Evolutionary conservation across 2,888 invertebrate species (phyloP).

Genomic region (Bombylius major): DNA sequence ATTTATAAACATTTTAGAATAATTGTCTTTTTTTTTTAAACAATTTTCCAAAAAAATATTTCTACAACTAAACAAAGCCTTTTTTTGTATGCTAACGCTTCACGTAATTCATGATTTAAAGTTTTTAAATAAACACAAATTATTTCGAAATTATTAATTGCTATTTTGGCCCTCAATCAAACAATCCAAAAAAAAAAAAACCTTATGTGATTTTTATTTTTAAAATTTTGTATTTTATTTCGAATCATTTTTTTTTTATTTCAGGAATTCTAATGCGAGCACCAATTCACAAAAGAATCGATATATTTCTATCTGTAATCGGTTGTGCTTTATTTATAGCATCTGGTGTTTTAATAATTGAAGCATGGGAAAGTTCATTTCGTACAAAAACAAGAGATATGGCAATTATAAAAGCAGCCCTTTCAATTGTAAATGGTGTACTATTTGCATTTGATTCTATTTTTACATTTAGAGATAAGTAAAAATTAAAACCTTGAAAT

Average conservation of each 20-base stretch:
- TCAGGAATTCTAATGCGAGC: constrained; percentile 60
- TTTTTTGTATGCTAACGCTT: no score
- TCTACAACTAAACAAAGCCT: no score
- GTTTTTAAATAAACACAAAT: no score
- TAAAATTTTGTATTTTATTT: constrained; percentile 1
- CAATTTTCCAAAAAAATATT: no score
- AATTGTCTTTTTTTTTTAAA: no score
- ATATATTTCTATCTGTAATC: constrained; percentile 63
- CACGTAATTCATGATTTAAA: no score
- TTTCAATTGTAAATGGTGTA: constrained; percentile 62
- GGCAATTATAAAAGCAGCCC: constrained; percentile 61
- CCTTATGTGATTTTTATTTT: background rate
- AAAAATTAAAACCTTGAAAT: constrained; percentile 1
- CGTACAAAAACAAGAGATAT: constrained; percentile 38
- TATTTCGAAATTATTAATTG: no score
- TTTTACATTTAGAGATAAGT: constrained; percentile 55
- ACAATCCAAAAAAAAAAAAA: no score
- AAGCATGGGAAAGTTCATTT: constrained; percentile 43
- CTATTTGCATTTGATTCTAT: constrained; percentile 61
- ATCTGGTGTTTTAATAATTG: constrained; percentile 58
- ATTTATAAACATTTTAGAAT: no score
- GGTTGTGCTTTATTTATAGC: constrained; percentile 61
- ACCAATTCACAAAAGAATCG: constrained; percentile 59
- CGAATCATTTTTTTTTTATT: constrained; percentile 21
- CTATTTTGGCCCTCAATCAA: no score